Conservation (phyloP, 2,797 vertebrate species). For the Falco novaeseelandiae region DNA sequence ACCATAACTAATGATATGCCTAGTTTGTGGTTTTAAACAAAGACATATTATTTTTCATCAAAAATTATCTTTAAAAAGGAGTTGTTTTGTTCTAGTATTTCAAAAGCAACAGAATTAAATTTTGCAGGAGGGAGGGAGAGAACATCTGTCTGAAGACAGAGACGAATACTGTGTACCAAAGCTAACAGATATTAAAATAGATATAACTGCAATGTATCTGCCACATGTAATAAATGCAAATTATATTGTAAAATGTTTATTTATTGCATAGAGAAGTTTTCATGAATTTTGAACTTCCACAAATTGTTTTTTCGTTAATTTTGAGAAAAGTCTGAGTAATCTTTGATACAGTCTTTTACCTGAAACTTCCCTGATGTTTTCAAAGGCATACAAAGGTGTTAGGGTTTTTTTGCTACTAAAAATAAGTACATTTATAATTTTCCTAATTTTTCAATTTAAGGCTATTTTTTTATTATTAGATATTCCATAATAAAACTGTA, state of each 20-base stretch:
- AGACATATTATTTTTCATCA: not conserved
- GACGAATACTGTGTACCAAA: not conserved
- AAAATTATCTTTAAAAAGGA: not conserved
- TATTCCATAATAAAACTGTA: not conserved
- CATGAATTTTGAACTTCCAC: not conserved
- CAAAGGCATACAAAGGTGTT: not conserved
- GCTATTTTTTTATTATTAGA: not conserved
- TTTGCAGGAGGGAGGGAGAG: not conserved
- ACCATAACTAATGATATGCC: not conserved
- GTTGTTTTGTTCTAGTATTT: not conserved
- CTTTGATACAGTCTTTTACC: not conserved
- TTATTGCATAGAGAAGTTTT: not conserved
- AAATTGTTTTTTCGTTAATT: not conserved
- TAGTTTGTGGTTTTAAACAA: conserved; percentile 1
- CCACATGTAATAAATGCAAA: not conserved
- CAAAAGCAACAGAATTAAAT: not conserved
- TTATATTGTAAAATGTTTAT: not conserved
- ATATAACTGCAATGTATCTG: not conserved
- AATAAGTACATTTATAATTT: not conserved
- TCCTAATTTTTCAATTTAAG: not conserved
- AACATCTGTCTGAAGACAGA: not conserved
- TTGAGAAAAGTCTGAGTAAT: not conserved
- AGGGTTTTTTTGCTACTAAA: not conserved
- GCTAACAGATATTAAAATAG: conserved; percentile 9
- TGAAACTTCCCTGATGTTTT: not conserved